Percentiles rank a stretch among this genome's conserved stretches.
Conservation (phyloP, 2,113 vertebrate species). For the Melanerpes aurifrons region DNA sequence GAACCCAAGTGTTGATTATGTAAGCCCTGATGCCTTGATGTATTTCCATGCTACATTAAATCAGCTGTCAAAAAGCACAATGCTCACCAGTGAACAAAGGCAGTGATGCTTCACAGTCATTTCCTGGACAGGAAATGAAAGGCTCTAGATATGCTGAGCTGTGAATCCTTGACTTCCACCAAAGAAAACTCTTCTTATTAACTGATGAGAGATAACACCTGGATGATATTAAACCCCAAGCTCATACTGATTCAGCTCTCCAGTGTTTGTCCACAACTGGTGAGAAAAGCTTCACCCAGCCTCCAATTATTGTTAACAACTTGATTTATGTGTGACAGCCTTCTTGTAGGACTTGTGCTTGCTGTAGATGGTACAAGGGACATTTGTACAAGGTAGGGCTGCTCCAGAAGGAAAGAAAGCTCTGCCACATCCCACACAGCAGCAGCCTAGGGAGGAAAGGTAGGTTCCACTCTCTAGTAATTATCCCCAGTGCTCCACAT, state of each 20-base stretch:
- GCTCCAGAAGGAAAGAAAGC: background rate
- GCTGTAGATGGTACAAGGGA: background rate
- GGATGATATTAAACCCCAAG: constrained; percentile 72
- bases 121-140: constrained; percentile 99
- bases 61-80: constrained; percentile 9
- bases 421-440: background rate
- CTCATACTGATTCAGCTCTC: constrained; percentile 43
- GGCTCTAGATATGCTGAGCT: constrained; percentile 47
- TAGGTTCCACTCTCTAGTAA: background rate
- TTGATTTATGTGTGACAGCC: background rate
- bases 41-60: background rate
- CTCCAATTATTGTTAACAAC: constrained; percentile 18
- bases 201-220: constrained; percentile 79
- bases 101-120: constrained; percentile 80
- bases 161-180: constrained; percentile 50
- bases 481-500: background rate
- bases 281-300: constrained; percentile 30
- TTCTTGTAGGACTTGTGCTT: background rate
- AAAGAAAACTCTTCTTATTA: constrained; percentile 76
- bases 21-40: background rate
- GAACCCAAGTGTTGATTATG: background rate
- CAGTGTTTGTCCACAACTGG: constrained; percentile 33
- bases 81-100: constrained; percentile 49
- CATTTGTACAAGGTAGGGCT: background rate
- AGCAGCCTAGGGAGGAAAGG: background rate